Percentiles rank a stretch among this genome's conserved stretches.
phyloP scores from a whole-genome alignment of 2,888 invertebrate species.

The Tetheella fluctuosa region DNA sequence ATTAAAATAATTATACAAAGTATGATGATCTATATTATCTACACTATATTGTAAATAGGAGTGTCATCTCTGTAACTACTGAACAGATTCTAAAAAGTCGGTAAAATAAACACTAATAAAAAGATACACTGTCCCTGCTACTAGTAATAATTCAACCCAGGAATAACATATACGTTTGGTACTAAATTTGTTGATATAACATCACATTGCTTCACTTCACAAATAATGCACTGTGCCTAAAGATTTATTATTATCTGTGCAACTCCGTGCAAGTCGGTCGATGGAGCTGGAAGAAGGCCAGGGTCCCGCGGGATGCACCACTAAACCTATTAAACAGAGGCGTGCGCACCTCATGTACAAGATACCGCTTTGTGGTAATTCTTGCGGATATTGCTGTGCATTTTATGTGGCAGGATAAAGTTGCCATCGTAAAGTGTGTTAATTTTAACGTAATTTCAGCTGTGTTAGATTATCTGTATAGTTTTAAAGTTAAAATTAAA shows the following conservation, averaged over 20 bases:
- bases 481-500: not conserved
- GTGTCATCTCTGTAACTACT: too few species aligned
- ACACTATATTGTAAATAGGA: too few species aligned
- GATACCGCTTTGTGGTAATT: constrained; percentile 15
- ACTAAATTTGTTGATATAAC: too few species aligned
- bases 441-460: not conserved
- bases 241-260: not conserved
- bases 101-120: too few species aligned
- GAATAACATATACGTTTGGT: too few species aligned
- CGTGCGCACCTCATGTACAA: constrained; percentile 27
- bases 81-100: too few species aligned
- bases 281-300: constrained; percentile 31
- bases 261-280: constrained; percentile 2
- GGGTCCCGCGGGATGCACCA: constrained; percentile 39
- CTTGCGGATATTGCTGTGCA: constrained; percentile 4
- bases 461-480: not conserved
- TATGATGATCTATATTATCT: too few species aligned
- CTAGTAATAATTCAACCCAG: too few species aligned
- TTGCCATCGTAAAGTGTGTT: not conserved
- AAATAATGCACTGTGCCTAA: not conserved
- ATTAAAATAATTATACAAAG: too few species aligned
- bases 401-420: constrained; percentile 15
- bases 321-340: constrained; percentile 51
- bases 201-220: not conserved
- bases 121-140: too few species aligned